Conservation (phyloP, 2,797 vertebrate species). For the Percopsis omiscomaycus region DNA sequence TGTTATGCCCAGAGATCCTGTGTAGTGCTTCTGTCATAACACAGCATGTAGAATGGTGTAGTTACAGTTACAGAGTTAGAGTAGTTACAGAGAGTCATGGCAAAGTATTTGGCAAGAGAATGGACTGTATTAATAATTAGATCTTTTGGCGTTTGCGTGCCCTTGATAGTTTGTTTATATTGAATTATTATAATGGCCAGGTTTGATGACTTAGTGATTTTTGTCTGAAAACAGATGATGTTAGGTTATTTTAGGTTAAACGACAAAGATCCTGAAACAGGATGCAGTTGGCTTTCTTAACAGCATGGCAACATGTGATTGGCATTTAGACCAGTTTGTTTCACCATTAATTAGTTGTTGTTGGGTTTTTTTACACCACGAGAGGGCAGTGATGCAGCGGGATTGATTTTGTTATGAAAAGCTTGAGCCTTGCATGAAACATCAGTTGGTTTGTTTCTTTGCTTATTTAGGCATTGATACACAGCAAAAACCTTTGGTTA, state of each 20-base stretch:
- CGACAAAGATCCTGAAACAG: background rate
- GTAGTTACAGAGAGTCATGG: background rate
- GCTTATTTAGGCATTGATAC: constrained; percentile 26
- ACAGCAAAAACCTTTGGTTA: background rate
- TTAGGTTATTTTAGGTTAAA: no score
- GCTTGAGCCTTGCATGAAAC: constrained; percentile 51
- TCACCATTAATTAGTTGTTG: no score
- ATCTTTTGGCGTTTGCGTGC: no score
- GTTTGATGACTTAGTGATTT: background rate
- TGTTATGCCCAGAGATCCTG: background rate
- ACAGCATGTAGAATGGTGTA: background rate
- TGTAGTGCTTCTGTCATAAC: background rate
- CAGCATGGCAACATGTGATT: constrained; percentile 14
- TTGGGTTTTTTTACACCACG: no score
- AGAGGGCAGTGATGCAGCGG: background rate
- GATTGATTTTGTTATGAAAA: background rate
- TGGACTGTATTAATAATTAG: no score
- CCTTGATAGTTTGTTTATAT: no score
- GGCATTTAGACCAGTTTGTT: background rate
- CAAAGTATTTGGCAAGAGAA: constrained; percentile 9
- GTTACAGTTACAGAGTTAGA: constrained; percentile 2
- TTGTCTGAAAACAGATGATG: background rate
- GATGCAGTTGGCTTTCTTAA: background rate
- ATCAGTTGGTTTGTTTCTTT: background rate
- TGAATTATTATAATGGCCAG: no score